Conservation (phyloP, 2,888 invertebrate genomes). For the Seladonia tumulorum region DNA sequence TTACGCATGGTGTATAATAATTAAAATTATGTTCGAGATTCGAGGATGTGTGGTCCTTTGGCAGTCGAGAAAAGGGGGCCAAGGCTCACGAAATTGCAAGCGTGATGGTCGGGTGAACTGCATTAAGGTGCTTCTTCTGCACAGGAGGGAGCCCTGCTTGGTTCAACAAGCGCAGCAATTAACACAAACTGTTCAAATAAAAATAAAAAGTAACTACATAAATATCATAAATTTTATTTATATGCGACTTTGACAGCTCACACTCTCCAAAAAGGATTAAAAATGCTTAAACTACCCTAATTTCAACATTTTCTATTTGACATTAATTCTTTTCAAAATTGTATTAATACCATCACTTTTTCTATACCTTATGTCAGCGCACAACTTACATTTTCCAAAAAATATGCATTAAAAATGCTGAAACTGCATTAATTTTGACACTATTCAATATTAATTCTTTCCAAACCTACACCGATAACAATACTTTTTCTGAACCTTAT, state of each 20-base stretch:
- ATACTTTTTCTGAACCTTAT: no score
- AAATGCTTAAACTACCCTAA: no score
- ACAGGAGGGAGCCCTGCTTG: not conserved
- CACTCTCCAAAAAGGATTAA: not conserved
- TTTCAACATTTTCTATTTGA: no score
- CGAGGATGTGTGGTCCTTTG: not conserved
- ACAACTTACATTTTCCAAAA: no score
- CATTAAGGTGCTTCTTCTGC: conserved; percentile 40
- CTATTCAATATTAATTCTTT: no score
- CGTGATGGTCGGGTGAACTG: conserved; percentile 48
- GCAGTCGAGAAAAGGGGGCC: not conserved
- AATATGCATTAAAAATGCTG: no score
- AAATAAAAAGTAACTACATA: not conserved
- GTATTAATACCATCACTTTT: no score
- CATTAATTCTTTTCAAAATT: no score
- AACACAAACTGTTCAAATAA: not conserved
- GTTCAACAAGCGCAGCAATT: not conserved
- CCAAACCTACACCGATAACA: no score
- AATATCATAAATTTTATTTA: not conserved
- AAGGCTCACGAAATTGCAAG: conserved; percentile 47
- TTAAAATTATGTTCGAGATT: not conserved
- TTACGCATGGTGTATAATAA: not conserved
- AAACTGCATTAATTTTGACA: no score
- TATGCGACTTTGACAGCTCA: not conserved
- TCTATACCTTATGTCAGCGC: no score